A percentile compares a stretch with the other conserved stretches of the same genome.
These are phyloP conservation scores for Channa maculata DNA, from an alignment of 2,113 vertebrate genomes.

Conservation along the genomic window DNA sequence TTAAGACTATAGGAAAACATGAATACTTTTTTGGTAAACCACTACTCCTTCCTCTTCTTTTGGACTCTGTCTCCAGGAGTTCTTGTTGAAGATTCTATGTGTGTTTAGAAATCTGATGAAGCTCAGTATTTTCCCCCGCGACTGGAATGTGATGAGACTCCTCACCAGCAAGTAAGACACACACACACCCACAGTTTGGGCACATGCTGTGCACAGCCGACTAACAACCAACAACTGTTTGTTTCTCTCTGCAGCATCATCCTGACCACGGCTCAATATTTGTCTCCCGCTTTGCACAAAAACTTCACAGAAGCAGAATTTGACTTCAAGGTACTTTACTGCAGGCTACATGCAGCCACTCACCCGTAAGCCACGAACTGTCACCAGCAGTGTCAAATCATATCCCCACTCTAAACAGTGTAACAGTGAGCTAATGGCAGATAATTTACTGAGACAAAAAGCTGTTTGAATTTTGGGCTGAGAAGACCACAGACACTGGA, in stretches of 20 bases:
- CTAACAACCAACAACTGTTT: neutral
- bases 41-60: neutral
- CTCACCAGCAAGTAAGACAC: slow-evolving; percentile 95
- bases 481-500: too few relatives aligned
- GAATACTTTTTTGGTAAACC: too few relatives aligned
- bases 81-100: slow-evolving; percentile 96
- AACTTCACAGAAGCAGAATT: slow-evolving; percentile 97
- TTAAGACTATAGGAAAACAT: too few relatives aligned
- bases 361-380: too few relatives aligned
- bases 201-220: too few relatives aligned
- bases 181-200: too few relatives aligned
- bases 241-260: slow-evolving; percentile 88
- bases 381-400: too few relatives aligned
- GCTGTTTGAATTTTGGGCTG: too few relatives aligned
- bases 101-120: slow-evolving; percentile 99
- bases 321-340: slow-evolving; percentile 92
- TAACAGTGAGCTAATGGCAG: too few relatives aligned
- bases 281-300: slow-evolving; percentile 95
- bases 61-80: slow-evolving; percentile 85
- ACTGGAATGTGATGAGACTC: slow-evolving; percentile 98
- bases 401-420: too few relatives aligned
- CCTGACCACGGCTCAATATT: slow-evolving; percentile 93
- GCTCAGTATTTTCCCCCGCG: slow-evolving; percentile 95
- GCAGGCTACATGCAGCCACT: too few relatives aligned
- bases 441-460: too few relatives aligned